These are phyloP conservation scores for Eulemur albifrons DNA, from an alignment of 2,797 vertebrate species.

Conservation along the genomic window DNA sequence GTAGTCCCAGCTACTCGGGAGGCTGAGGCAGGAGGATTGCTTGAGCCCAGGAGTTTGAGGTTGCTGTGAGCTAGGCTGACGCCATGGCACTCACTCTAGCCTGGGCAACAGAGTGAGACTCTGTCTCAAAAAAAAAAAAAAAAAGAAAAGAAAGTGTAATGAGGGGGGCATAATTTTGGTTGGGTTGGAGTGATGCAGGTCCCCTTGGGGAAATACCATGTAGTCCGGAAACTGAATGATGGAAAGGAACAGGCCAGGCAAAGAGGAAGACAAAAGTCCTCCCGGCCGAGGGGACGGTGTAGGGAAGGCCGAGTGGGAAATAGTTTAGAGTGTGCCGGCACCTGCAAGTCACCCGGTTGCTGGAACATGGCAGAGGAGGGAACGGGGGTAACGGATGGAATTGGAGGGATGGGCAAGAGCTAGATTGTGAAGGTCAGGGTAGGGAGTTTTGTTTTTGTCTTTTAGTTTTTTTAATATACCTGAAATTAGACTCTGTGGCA, in stretches of 20 bases:
- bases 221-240: neutral
- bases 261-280: neutral
- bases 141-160: neutral
- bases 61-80: too few relatives aligned
- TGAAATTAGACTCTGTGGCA: neutral
- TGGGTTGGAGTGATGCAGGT: neutral
- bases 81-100: too few relatives aligned
- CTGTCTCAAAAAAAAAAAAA: too few relatives aligned
- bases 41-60: too few relatives aligned
- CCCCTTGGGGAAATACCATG: neutral
- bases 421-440: fast-evolving
- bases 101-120: too few relatives aligned
- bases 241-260: neutral
- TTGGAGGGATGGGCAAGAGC: neutral
- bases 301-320: neutral
- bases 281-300: fast-evolving
- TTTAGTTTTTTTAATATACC: neutral
- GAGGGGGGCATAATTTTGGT: neutral
- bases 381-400: neutral
- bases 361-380: neutral
- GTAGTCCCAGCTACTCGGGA: too few relatives aligned
- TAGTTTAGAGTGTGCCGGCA: too few relatives aligned
- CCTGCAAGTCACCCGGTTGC: neutral
- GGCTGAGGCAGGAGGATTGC: too few relatives aligned
- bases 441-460: neutral